Evolutionary conservation across 2,113 vertebrate species (phyloP).

Genomic region (Candoia aspera): DNA sequence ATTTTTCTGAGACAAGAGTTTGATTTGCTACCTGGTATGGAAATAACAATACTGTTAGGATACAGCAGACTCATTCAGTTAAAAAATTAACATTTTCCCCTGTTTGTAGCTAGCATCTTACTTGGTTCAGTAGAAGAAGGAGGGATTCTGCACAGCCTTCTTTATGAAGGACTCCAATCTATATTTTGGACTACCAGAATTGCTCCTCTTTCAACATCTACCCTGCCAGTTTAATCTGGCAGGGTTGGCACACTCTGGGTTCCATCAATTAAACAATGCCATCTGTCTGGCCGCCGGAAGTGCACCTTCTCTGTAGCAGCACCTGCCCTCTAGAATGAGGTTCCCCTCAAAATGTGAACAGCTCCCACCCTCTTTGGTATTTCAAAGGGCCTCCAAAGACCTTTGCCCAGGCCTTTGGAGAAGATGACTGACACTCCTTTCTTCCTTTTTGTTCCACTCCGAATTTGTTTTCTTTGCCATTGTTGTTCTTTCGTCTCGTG

Average conservation of each 20-base stretch:
- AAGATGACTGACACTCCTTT: background rate
- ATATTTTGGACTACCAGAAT: background rate
- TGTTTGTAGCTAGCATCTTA: background rate
- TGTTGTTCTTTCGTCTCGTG: too few species aligned
- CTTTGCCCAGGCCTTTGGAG: too few species aligned
- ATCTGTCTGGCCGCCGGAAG: background rate
- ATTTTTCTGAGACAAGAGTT: background rate
- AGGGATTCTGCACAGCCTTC: background rate
- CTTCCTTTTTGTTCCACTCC: background rate
- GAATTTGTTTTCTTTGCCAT: background rate
- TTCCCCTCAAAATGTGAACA: background rate
- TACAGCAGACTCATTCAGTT: background rate
- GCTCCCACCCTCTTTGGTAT: background rate
- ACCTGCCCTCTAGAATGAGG: background rate
- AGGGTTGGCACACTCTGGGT: background rate
- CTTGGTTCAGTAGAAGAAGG: background rate
- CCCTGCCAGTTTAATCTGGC: background rate
- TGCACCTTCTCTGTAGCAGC: background rate
- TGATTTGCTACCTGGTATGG: background rate
- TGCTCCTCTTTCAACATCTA: background rate
- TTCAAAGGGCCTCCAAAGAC: background rate
- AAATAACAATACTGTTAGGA: background rate
- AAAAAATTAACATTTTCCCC: background rate
- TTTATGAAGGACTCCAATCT: background rate
- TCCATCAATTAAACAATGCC: background rate